Conservation (phyloP, 2,113 vertebrate species). For the Mellivora capensis region DNA sequence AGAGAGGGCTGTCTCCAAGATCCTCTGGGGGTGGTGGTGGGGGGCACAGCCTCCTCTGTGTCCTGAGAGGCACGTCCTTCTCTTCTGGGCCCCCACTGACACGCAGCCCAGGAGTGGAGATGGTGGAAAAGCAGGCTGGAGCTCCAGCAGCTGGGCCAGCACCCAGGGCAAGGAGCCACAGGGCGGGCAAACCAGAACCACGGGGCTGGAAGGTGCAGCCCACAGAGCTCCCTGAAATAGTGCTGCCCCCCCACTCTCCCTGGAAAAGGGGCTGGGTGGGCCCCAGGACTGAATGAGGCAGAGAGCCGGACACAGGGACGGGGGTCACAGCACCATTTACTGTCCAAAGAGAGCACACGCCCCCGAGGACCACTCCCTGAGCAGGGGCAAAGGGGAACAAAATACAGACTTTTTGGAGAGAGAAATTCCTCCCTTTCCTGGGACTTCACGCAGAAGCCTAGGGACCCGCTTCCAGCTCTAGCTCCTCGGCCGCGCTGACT, state of each 20-base stretch:
- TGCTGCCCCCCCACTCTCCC: neutral
- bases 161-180: neutral
- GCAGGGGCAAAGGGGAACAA: neutral
- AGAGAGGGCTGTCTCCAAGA: neutral
- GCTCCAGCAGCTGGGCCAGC: neutral
- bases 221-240: neutral
- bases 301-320: neutral
- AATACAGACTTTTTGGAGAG: neutral
- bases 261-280: neutral
- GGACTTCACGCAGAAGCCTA: neutral
- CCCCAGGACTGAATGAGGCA: neutral
- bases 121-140: accelerated
- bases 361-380: neutral
- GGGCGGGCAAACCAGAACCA: neutral
- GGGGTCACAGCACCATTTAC: neutral
- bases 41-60: neutral
- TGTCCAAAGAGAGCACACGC: neutral
- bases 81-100: neutral
- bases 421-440: neutral
- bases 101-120: neutral
- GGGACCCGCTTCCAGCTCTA: neutral
- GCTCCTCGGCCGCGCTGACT: neutral
- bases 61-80: neutral
- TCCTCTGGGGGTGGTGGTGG: neutral
- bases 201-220: neutral